Evolutionary conservation across 2,797 vertebrate genomes (phyloP).

Genomic region (Alcedo atthis): DNA sequence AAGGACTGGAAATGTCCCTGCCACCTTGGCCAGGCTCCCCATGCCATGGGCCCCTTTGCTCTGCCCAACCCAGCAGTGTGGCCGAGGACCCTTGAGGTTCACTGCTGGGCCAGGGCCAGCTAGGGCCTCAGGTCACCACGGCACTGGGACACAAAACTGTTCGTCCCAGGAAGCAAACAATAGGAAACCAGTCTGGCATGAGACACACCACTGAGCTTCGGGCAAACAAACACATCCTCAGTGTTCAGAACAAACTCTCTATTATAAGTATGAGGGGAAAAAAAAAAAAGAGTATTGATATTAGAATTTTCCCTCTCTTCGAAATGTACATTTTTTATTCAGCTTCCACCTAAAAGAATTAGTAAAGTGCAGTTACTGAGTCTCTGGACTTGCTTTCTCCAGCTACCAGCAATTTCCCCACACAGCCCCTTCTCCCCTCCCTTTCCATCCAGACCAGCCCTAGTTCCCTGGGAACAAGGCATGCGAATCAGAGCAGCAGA

Average conservation of each 20-base stretch:
- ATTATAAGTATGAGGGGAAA: not conserved
- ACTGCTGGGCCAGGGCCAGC: accelerated
- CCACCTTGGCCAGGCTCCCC: not conserved
- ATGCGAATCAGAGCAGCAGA: not conserved
- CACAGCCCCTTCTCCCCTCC: not conserved
- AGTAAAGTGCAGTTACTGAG: not conserved
- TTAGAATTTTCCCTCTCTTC: not conserved
- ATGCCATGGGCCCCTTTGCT: not conserved
- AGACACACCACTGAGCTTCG: not conserved
- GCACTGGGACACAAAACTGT: not conserved
- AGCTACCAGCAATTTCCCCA: not conserved
- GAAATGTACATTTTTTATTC: not conserved
- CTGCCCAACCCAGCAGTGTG: not conserved
- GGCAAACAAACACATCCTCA: not conserved
- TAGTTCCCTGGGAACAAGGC: not conserved
- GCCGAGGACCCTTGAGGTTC: not conserved
- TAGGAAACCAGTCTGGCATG: accelerated
- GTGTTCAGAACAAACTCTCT: not conserved
- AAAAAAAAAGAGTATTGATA: not conserved
- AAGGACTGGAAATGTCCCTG: not conserved
- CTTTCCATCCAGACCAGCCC: not conserved
- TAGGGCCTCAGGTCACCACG: accelerated
- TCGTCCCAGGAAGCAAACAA: accelerated
- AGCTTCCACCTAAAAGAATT: not conserved
- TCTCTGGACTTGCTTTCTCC: not conserved